Evolutionary conservation across 2,888 invertebrate genomes (phyloP), one percentile per base, ranked within the genome.

Genomic region (Clepsis dumicolana): DNA sequence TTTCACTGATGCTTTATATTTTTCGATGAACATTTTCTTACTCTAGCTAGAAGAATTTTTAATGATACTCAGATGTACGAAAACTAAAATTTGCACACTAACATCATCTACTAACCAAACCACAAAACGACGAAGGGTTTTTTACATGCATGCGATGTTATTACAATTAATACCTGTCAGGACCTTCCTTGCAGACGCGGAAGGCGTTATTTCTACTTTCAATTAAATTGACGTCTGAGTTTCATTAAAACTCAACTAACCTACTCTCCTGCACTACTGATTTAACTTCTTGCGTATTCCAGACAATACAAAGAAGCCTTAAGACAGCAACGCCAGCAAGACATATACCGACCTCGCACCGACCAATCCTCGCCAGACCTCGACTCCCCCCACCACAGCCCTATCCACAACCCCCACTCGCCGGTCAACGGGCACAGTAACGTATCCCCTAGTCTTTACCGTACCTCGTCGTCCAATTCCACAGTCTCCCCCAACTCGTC

Each of bases 281-380:
- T 16, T 65, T 4, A 32, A n/a, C 18, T n/a, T 65, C 63, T 54
- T 50, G 41, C 65, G 21, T 70, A 71, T 94, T 93, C 5, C 91
- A 95, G 97, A 90, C 97, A 98, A 94, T 98, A 97, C 93, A 98
- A 98, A 94, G 98, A 98, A 94, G 97, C 97, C 69, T 89, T 97
- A 84, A 96, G 96, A 87, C 97, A 97, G 80, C 98, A 98, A 88
- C 95, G 98, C 77, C 96, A 96, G 73, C 96, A 96, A 89, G 97
- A 97, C 84, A 95, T 97, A 70, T 97, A 97, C 87, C 94, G 96
- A 74, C 95, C 95, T 77, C 95, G 95, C 70, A 94, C 95, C 75
- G 95, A 95, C 75, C 93, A 94, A 59, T 89, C 94, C 53, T 94
- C 94, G 24, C 94, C 95, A 21, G 94, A 94, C 60, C 88, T 94